Evolutionary conservation across 2,888 invertebrate species (phyloP), one percentile per base, ranked within the genome.

Genomic region (Cyclophora punctaria): DNA sequence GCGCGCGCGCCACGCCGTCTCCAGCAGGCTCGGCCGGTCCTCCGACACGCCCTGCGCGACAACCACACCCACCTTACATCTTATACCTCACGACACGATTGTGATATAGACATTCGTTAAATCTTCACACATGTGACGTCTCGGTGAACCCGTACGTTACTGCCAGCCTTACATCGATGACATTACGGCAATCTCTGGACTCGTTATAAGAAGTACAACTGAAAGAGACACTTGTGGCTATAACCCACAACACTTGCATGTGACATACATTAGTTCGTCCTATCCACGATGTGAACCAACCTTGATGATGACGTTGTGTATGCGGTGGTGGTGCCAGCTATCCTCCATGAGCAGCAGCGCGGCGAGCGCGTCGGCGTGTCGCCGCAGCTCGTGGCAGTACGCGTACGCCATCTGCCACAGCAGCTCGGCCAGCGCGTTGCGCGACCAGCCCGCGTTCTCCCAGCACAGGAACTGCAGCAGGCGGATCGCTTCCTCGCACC

Each of bases 391-490:
- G 76, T 98, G 97, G 62, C 97, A 96, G 83, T 97, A 98, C 3
- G 97, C 96, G 79, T 94, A 95, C 41, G 94, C 93, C 78, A 92
- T 91, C 71, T 97, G 96, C 96, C 97, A 97, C 51, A 98, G 88
- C 44, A 98, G 86, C 86, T 98, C 98, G 45, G 95, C 93, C 41
- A 98, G 91, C 46, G 97, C 96, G 20, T 93, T 92, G 57, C 96
- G 93, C 37, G 98, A 98, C 85, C 98, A 96, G 63, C 94, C 94
- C 34, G 97, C 96, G 87, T 98, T 98, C 83, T 98, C 98, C 98
- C 98, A 98, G 72, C 96, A 96, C 78, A 97, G 93, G 83, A 96
- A 98, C 89, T 98, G 96, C 41, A 98, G 84, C 54, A 98, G 86
- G 73, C 96, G 94, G 45, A 96, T 91, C 3, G 96, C 95, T 61